Conservation (phyloP, 2,888 invertebrate genomes). For the Cosmorhoe ocellata region DNA sequence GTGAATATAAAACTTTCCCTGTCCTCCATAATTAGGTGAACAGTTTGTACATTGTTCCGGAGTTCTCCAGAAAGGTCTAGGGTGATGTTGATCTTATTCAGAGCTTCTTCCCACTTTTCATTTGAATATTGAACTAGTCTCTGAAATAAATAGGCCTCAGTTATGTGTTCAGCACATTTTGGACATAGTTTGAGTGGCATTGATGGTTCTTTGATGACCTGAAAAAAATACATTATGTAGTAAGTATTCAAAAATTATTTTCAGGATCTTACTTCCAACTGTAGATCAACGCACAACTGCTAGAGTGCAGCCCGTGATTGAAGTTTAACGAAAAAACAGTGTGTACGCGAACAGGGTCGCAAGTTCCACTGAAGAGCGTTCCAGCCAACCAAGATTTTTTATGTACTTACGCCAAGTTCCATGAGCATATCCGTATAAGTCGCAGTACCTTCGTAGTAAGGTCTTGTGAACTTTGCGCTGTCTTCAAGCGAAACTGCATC, state of each 20-base stretch:
- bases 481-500: slow-evolving; percentile 51
- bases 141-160: slow-evolving; percentile 57
- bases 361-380: too few relatives aligned
- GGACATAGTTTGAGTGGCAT: slow-evolving; percentile 60
- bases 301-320: too few relatives aligned
- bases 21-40: slow-evolving; percentile 52
- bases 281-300: too few relatives aligned
- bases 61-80: slow-evolving; percentile 43
- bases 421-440: slow-evolving; percentile 55
- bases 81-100: slow-evolving; percentile 43
- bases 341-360: too few relatives aligned
- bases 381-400: too few relatives aligned
- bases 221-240: slow-evolving; percentile 31
- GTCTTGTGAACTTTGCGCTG: slow-evolving; percentile 41
- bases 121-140: slow-evolving; percentile 53
- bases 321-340: too few relatives aligned
- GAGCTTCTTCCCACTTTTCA: slow-evolving; percentile 48
- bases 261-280: too few relatives aligned
- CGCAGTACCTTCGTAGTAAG: slow-evolving; percentile 50
- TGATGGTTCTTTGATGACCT: slow-evolving; percentile 49
- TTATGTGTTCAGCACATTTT: slow-evolving; percentile 47
- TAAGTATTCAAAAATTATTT: too few relatives aligned
- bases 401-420: slow-evolving; percentile 61
- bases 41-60: slow-evolving; percentile 37
- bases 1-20: slow-evolving; percentile 51